Conservation (phyloP, 2,888 invertebrate genomes). For the Torymus auratus region DNA sequence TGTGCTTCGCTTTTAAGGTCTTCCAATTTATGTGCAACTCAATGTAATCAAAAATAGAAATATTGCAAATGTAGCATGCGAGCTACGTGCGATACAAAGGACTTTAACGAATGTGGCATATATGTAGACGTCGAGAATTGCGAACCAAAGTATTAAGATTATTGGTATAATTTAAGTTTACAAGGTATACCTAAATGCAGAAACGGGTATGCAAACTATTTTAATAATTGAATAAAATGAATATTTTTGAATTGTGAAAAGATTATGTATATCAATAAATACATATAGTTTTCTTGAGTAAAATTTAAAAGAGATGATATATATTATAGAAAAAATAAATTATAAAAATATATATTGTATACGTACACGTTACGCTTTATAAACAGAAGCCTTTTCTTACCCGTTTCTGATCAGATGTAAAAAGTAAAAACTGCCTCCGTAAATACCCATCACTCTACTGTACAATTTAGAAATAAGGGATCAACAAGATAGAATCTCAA, state of each 20-base stretch:
- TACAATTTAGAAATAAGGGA: constrained; percentile 50
- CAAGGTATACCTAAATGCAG: constrained; percentile 21
- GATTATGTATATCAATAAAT: too few species aligned
- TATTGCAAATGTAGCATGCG: neutral
- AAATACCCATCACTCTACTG: constrained; percentile 42
- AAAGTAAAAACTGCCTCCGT: constrained; percentile 28
- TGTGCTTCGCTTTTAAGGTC: constrained; percentile 46
- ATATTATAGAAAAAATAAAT: neutral
- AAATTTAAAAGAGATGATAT: neutral
- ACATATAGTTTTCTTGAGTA: too few species aligned
- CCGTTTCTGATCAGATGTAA: constrained; percentile 35
- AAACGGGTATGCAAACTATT: constrained; percentile 40
- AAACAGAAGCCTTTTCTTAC: neutral
- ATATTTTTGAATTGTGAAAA: neutral
- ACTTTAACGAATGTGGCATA: constrained; percentile 52
- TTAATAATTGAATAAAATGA: neutral
- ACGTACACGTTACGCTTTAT: neutral
- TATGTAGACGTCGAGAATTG: constrained; percentile 43
- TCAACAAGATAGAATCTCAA: constrained; percentile 24
- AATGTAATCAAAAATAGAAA: constrained; percentile 25
- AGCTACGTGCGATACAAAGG: constrained; percentile 38
- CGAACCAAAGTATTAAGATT: constrained; percentile 57
- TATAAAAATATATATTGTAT: neutral
- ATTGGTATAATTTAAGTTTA: constrained; percentile 46
- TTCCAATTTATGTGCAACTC: constrained; percentile 25